Percentiles rank a stretch among this genome's conserved stretches.
Conservation (phyloP, 2,113 vertebrate genomes). For the Oncorhynchus masou region DNA sequence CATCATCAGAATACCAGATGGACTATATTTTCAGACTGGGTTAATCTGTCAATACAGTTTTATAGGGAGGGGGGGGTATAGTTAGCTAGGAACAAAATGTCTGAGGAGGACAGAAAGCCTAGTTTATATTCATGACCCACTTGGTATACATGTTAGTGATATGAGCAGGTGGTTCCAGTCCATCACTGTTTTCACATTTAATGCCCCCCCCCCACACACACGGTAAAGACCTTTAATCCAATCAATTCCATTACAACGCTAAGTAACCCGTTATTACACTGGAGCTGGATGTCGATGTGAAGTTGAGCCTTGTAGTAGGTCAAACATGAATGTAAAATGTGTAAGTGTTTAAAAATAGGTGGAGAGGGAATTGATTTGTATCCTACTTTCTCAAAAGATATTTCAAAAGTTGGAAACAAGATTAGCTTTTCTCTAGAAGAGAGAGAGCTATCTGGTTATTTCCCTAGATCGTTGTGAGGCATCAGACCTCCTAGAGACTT, state of each 20-base stretch:
- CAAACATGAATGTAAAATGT: constrained; percentile 33
- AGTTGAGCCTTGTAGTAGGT: constrained; percentile 26
- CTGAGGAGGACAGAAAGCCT: not conserved
- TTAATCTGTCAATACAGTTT: not conserved
- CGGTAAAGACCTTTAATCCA: not conserved
- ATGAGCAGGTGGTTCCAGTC: not conserved
- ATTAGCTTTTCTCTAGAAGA: constrained; percentile 21
- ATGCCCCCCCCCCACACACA: not conserved
- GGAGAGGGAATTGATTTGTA: constrained; percentile 40
- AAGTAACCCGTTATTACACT: not conserved
- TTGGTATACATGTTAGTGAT: not conserved
- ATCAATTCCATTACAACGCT: not conserved
- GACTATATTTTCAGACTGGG: not conserved
- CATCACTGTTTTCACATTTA: not conserved
- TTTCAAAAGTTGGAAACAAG: constrained; percentile 32
- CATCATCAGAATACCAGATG: not conserved
- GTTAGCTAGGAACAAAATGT: not conserved
- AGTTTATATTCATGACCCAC: not conserved
- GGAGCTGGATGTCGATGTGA: not conserved
- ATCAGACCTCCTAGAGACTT: not conserved
- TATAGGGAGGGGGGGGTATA: not conserved
- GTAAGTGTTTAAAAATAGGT: constrained; percentile 37
- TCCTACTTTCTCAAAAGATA: constrained; percentile 29
- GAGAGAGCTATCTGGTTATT: constrained; percentile 14
- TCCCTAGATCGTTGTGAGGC: constrained; percentile 20